Base-by-base conservation (phyloP, 2,888 invertebrate genomes). In the Caenorhabditis sp. region DNA sequence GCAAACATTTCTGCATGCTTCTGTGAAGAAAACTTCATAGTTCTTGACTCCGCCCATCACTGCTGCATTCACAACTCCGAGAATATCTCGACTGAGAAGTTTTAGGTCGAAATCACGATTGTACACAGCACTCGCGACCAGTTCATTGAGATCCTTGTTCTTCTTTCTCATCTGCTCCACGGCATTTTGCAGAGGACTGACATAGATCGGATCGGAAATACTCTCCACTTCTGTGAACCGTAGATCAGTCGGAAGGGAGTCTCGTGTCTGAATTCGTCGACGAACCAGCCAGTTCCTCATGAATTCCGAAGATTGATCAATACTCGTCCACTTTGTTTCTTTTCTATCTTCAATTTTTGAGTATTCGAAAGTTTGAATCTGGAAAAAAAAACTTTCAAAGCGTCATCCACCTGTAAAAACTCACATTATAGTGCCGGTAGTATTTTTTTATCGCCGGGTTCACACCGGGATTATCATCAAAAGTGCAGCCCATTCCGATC, bases 361-460 rank as follows among this genome's bases (percentile, higher is more conserved):
- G 40, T 88, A 85, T 64, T 89, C 89, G 60, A 90, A 90, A n/a
- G 79, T 76, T 60, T 76, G 56, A 28, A 87, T 83, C 86, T 86
- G 62, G 51, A 83, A 71, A 26, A 26, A 24, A n/a, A n/a, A 44
- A 1, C 5, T 22, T 55, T 4, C 24, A 9, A 9, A n/a, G 18
- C 15, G 53, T 22, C 47, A 35, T 28, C 8, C 18, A 20, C 22
- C 5, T 53, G 11, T 26, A 32, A 13, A 35, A 1, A 72, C 67
- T 64, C n/a, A 89, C 85, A 79, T 88, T 85, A 68, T 90, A 87
- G 58, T 89, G 84, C 44, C 89, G 83, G 62, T 88, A 87, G 80
- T 90, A 90, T 82, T 88, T 87, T 24, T 85, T 84, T 55, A 90
- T 84, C 1, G 85, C 62, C 9, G 87, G 88, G 56, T 88, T 88